phyloP scores from a whole-genome alignment of 2,888 invertebrate species.

The Camponotus fellah region DNA sequence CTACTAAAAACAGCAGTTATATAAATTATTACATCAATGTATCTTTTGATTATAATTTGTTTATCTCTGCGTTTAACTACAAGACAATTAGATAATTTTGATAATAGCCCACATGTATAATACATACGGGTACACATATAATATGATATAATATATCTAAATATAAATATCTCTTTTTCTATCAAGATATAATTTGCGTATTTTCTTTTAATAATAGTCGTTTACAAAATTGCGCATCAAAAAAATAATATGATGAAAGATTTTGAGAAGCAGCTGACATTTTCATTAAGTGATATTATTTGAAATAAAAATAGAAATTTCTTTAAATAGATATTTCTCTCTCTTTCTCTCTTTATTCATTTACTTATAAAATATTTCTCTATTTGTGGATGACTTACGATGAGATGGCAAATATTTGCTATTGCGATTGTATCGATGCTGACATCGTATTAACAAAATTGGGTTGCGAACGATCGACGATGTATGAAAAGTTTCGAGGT shows the following conservation, averaged over 20 bases:
- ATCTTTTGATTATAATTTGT: background rate
- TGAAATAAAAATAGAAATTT: background rate
- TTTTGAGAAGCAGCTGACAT: background rate
- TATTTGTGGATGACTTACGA: background rate
- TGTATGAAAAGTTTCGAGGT: constrained; percentile 70
- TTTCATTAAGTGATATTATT: constrained; percentile 3
- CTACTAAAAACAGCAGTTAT: background rate
- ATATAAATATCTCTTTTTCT: background rate
- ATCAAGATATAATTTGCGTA: background rate
- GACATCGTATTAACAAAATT: constrained; percentile 67
- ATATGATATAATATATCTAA: background rate
- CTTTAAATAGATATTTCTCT: background rate
- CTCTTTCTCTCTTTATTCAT: constrained; percentile 34
- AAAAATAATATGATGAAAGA: background rate
- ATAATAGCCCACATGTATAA: background rate
- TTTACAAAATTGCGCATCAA: background rate
- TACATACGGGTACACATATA: background rate
- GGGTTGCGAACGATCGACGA: constrained; percentile 66
- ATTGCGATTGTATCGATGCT: constrained; percentile 47
- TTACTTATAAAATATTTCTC: constrained; percentile 42
- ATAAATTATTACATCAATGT: background rate
- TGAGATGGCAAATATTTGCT: constrained; percentile 59
- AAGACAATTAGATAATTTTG: background rate
- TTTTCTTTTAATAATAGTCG: background rate
- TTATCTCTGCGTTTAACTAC: background rate